These are phyloP conservation scores for Bubalus kerabau DNA, from an alignment of 2,113 vertebrate genomes.

Conservation along the genomic window DNA sequence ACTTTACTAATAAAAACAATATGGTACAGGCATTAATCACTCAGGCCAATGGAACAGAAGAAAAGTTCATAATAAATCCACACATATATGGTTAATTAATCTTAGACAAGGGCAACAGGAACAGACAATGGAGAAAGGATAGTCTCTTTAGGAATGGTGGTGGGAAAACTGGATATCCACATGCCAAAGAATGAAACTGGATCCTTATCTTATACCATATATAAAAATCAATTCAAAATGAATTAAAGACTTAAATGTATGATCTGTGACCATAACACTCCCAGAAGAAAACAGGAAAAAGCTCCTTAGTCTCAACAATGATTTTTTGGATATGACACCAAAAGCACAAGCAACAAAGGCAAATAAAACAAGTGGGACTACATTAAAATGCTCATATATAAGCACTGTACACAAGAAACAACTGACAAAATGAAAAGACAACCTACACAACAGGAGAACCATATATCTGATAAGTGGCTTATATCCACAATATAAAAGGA, in stretches of 20 bases:
- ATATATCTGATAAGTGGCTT: not conserved
- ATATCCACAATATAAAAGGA: not conserved
- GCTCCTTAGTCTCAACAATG: not conserved
- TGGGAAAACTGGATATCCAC: not conserved
- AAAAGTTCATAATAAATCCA: not conserved
- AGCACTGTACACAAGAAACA: not conserved
- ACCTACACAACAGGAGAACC: not conserved
- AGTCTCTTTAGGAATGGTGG: not conserved
- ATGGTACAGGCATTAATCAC: not conserved
- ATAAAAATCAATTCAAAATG: not conserved
- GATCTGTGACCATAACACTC: not conserved
- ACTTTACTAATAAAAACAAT: not conserved
- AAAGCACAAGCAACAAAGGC: not conserved
- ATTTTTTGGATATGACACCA: not conserved
- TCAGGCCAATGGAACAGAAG: not conserved
- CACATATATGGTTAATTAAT: not conserved
- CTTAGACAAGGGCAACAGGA: not conserved
- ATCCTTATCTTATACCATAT: not conserved
- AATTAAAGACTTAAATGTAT: not conserved
- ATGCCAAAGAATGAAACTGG: not conserved
- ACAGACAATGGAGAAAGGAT: not conserved
- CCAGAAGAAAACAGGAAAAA: not conserved
- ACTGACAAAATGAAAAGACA: not conserved
- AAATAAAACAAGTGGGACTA: not conserved
- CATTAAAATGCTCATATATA: not conserved